Evolutionary conservation across 23 tunicate genomes (phyloP).

Genomic region (Halocynthia roretzi): DNA sequence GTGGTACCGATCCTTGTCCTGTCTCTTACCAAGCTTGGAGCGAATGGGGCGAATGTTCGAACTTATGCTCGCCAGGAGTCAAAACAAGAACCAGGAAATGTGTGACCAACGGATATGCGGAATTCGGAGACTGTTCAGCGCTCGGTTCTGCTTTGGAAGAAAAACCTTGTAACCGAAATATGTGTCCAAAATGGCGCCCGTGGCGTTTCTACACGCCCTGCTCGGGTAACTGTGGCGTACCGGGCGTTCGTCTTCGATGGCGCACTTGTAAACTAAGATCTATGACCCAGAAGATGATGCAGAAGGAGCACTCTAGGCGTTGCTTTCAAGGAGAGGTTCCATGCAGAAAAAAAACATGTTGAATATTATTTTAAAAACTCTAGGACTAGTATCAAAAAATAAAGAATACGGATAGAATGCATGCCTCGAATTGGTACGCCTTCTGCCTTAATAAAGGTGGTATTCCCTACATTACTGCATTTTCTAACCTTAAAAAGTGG

Average conservation of each 20-base stretch:
- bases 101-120: background rate
- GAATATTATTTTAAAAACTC: too few relatives aligned
- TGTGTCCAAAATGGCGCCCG: background rate
- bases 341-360: background rate
- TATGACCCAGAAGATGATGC: background rate
- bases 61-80: background rate
- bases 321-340: background rate
- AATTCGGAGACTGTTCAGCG: conserved; percentile 3
- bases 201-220: background rate
- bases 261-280: background rate
- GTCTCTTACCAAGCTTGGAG: background rate
- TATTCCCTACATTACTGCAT: too few relatives aligned
- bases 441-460: too few relatives aligned
- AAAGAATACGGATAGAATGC: too few relatives aligned
- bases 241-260: background rate
- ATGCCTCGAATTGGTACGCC: too few relatives aligned
- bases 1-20: conserved; percentile 9
- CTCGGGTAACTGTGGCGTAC: background rate
- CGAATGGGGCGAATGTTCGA: conserved; percentile 1
- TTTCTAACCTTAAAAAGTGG: too few relatives aligned
- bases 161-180: background rate
- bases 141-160: conserved; percentile 1
- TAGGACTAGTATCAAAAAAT: too few relatives aligned
- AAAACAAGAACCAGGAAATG: conserved; percentile 4
- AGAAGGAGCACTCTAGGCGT: background rate